These are phyloP conservation scores for Oreochromis spilurus DNA, from an alignment of 2,113 vertebrate species.

Conservation along the genomic window DNA sequence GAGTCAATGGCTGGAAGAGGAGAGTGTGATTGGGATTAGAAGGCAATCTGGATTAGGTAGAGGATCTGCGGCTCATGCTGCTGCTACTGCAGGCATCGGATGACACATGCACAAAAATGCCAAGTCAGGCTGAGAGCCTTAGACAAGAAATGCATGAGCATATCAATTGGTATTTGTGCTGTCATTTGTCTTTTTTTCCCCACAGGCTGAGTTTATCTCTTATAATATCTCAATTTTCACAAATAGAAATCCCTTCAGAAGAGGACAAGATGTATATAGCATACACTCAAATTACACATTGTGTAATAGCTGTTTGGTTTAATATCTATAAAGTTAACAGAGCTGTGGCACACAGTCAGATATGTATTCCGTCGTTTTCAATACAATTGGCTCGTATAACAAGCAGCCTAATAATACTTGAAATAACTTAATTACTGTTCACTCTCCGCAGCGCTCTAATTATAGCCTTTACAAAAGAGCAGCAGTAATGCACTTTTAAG, in stretches of 20 bases:
- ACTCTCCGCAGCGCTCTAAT: conserved; percentile 51
- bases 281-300: background rate
- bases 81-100: conserved; percentile 10
- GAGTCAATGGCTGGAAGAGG: conserved; percentile 25
- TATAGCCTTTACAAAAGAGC: conserved; percentile 67
- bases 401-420: conserved; percentile 50
- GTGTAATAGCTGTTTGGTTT: conserved; percentile 28
- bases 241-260: conserved; percentile 8
- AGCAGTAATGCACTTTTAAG: conserved; percentile 66
- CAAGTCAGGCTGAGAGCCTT: conserved; percentile 10
- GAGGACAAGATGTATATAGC: background rate
- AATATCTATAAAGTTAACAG: conserved; percentile 39
- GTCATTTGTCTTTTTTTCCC: background rate
- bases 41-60: conserved; percentile 48
- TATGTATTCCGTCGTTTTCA: conserved; percentile 34
- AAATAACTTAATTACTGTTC: conserved; percentile 66
- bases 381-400: conserved; percentile 44
- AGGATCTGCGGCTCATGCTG: conserved; percentile 13
- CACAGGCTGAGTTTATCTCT: background rate
- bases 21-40: conserved; percentile 32
- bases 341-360: conserved; percentile 38
- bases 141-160: background rate
- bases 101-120: conserved; percentile 37
- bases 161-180: background rate
- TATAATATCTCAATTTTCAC: conserved; percentile 9